A percentile compares a stretch with the other conserved stretches of the same genome.
These are phyloP conservation scores for Pao palembangensis DNA, from an alignment of 2,113 vertebrate species.

Conservation along the genomic window DNA sequence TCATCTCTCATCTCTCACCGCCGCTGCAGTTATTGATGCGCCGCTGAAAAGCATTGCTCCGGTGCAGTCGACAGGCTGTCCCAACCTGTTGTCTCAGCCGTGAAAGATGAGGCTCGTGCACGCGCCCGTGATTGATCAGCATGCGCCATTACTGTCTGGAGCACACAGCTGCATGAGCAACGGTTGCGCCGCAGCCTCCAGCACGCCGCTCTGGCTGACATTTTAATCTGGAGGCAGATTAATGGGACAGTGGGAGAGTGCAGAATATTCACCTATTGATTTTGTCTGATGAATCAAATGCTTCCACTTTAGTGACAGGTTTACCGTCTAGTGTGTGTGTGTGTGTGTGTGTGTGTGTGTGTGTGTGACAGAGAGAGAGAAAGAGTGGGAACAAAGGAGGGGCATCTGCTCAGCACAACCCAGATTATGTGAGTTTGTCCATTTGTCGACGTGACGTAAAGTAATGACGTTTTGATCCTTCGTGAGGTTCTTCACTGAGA, in stretches of 20 bases:
- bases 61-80: constrained; percentile 46
- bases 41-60: constrained; percentile 62
- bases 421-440: constrained; percentile 14
- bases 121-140: constrained; percentile 70
- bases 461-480: background rate
- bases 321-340: constrained; percentile 8
- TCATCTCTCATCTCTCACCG: too few relatives aligned
- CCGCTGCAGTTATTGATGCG: constrained; percentile 53
- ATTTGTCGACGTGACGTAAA: background rate
- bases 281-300: constrained; percentile 63
- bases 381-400: constrained; percentile 6
- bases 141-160: constrained; percentile 65
- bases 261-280: constrained; percentile 66
- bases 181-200: constrained; percentile 28
- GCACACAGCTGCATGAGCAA: constrained; percentile 54
- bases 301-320: constrained; percentile 58
- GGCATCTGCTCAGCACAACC: constrained; percentile 16
- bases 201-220: constrained; percentile 47
- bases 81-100: constrained; percentile 67
- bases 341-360: background rate
- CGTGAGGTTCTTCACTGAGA: background rate
- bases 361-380: background rate
- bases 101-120: constrained; percentile 64
- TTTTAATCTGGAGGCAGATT: constrained; percentile 71
- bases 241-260: constrained; percentile 59